These are phyloP conservation scores for Fringilla coelebs DNA, from an alignment of 2,797 vertebrate species.

Conservation along the genomic window DNA sequence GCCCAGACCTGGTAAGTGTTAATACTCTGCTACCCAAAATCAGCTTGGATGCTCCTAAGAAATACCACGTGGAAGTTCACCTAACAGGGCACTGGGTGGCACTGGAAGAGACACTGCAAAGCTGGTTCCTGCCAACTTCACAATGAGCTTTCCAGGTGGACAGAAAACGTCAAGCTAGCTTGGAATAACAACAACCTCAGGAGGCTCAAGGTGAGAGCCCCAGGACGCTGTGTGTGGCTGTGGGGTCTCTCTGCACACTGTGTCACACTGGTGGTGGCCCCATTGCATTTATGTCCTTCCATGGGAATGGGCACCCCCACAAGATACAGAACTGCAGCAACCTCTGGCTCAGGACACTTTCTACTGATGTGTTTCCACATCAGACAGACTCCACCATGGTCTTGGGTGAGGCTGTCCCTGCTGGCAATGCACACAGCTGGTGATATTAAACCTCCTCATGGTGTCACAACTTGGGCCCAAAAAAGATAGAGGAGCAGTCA, in stretches of 20 bases:
- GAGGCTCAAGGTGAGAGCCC: neutral
- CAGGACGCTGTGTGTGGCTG: neutral
- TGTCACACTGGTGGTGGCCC: neutral
- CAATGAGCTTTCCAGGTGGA: neutral
- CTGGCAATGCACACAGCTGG: neutral
- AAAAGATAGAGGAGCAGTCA: neutral
- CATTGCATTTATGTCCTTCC: neutral
- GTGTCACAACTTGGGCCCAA: neutral
- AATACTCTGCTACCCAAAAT: neutral
- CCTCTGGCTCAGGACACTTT: neutral
- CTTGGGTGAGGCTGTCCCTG: neutral
- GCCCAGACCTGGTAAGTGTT: neutral
- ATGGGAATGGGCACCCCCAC: neutral
- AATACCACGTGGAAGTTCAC: neutral
- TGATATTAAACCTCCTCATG: neutral
- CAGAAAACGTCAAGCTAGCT: neutral
- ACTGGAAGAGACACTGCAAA: neutral
- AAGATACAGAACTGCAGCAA: neutral
- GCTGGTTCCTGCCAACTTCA: neutral
- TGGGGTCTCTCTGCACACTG: neutral
- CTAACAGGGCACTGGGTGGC: neutral
- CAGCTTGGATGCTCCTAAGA: neutral
- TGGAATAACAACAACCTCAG: neutral
- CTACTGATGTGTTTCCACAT: accelerated
- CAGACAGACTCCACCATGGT: accelerated